Evolutionary conservation across 2,888 invertebrate species (phyloP).

Genomic region (Hypercompe scribonia): DNA sequence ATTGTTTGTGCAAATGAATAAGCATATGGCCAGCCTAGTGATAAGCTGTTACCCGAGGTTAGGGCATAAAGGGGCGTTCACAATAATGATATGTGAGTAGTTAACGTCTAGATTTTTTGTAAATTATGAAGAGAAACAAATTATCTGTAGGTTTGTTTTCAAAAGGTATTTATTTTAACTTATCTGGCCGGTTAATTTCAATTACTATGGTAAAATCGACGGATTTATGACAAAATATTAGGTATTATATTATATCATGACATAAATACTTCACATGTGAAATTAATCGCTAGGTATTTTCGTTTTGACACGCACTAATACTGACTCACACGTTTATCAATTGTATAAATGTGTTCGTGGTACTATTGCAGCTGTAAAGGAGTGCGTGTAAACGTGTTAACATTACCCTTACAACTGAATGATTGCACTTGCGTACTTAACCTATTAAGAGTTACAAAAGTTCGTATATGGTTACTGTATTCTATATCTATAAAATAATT

Average conservation of each 20-base stretch:
- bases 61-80: background rate
- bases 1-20: background rate
- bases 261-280: too few relatives aligned
- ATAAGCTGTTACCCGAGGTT: background rate
- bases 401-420: too few relatives aligned
- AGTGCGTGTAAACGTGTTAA: too few relatives aligned
- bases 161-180: background rate
- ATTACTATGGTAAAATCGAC: too few relatives aligned
- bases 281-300: background rate
- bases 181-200: too few relatives aligned
- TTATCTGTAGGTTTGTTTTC: background rate
- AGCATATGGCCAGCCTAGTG: background rate
- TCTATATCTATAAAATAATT: too few relatives aligned
- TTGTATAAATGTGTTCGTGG: background rate
- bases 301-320: background rate
- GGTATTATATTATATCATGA: too few relatives aligned
- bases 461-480: too few relatives aligned
- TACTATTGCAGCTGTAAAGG: background rate
- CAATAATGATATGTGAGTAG: background rate
- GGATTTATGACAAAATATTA: too few relatives aligned
- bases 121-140: background rate
- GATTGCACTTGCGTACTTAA: background rate
- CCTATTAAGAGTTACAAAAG: background rate
- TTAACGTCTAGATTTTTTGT: background rate
- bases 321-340: background rate